These are phyloP conservation scores for Belgica antarctica DNA, from an alignment of 2,888 invertebrate species.

Conservation along the genomic window DNA sequence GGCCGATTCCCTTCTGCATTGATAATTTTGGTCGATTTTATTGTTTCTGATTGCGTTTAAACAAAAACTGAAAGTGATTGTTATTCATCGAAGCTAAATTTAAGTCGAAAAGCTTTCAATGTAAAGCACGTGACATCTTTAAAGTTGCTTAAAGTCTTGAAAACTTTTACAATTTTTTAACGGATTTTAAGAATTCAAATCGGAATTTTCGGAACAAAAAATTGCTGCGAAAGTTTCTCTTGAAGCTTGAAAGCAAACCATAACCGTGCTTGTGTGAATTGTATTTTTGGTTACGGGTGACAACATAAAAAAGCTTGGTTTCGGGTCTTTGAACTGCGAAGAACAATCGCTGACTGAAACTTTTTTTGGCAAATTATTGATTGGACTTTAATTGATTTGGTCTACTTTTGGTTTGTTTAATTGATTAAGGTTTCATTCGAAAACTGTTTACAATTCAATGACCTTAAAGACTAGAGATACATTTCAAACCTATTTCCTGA, in stretches of 20 bases:
- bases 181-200: not conserved
- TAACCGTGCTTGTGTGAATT: too few relatives aligned
- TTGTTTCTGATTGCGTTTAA: too few relatives aligned
- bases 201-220: not conserved
- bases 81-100: too few relatives aligned
- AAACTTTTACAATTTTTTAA: not conserved
- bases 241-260: too few relatives aligned
- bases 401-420: conserved; percentile 11
- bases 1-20: not conserved
- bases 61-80: too few relatives aligned
- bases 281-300: too few relatives aligned
- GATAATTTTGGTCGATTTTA: not conserved
- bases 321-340: conserved; percentile 6
- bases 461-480: not conserved
- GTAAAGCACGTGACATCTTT: too few relatives aligned
- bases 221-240: too few relatives aligned
- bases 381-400: conserved; percentile 30
- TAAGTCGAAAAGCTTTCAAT: too few relatives aligned
- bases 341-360: not conserved
- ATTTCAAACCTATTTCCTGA: not conserved
- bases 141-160: too few relatives aligned
- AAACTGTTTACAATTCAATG: not conserved
- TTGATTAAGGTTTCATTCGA: conserved; percentile 3
- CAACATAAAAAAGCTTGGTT: not conserved
- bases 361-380: conserved; percentile 4